A percentile compares a stretch with the other conserved stretches of the same genome.
phyloP scores from a whole-genome alignment of 1,140 invertebrate species.

The Eupristina koningsbergeri region DNA sequence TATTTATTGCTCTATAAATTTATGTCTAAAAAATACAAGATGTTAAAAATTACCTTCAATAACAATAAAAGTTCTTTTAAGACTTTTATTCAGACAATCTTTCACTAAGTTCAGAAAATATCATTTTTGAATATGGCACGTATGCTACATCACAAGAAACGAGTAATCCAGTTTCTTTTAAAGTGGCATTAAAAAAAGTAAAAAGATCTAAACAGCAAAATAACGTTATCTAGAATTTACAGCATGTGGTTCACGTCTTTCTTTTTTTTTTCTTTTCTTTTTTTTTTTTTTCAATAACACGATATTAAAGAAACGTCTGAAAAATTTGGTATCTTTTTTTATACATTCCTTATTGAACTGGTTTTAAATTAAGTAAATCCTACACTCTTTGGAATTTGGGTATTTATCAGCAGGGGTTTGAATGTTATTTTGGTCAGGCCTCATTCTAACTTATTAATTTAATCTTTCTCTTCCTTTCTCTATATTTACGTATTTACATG shows the following conservation, averaged over 20 bases:
- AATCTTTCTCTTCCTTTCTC: neutral
- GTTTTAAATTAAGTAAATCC: conserved; percentile 21
- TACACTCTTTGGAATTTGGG: neutral
- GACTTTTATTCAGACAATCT: neutral
- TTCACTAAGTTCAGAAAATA: neutral
- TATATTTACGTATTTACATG: neutral
- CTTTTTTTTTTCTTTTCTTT: too few relatives aligned
- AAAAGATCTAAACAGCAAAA: neutral
- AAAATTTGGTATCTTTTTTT: neutral
- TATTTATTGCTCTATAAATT: too few relatives aligned
- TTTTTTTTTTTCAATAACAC: neutral
- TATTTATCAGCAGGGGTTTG: neutral
- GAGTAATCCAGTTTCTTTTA: neutral
- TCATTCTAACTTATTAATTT: too few relatives aligned
- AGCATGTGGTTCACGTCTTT: neutral
- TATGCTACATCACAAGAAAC: neutral
- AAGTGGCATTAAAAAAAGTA: neutral
- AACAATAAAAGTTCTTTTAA: too few relatives aligned
- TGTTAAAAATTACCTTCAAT: too few relatives aligned
- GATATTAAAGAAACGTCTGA: conserved; percentile 19
- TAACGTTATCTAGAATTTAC: neutral
- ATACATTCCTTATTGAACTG: neutral
- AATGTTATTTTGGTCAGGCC: too few relatives aligned
- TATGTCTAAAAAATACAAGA: too few relatives aligned
- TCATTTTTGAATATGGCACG: neutral